Conservation (phyloP, 2,113 vertebrate genomes). For the Eulacestoma nigropectus region DNA sequence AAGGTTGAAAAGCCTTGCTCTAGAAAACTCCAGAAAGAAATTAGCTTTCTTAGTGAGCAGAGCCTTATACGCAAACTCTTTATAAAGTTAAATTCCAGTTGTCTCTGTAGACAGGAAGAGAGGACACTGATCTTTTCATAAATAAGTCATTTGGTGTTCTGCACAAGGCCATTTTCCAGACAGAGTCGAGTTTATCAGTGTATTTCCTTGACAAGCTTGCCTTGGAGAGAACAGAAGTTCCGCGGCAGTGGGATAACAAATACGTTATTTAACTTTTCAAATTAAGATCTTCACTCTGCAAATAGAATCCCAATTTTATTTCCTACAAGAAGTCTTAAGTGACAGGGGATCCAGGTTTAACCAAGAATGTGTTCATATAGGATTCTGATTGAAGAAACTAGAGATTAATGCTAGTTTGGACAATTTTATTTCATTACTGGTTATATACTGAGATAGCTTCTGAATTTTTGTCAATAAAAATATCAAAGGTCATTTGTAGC, state of each 20-base stretch:
- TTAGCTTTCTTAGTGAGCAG: not conserved
- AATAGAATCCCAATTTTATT: not conserved
- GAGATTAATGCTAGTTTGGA: not conserved
- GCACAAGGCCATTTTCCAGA: not conserved
- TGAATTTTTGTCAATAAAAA: slow-evolving; percentile 26
- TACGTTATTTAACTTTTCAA: not conserved
- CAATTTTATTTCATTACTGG: not conserved
- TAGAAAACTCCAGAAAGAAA: not conserved
- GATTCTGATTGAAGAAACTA: not conserved
- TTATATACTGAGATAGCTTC: not conserved
- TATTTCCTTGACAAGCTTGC: not conserved
- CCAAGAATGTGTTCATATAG: not conserved
- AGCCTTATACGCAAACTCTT: not conserved
- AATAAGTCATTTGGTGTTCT: not conserved
- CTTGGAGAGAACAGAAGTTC: not conserved
- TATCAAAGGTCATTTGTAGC: slow-evolving; percentile 29
- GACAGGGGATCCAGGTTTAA: not conserved
- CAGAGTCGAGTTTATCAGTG: not conserved
- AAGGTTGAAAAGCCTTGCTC: not conserved
- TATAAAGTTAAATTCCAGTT: not conserved
- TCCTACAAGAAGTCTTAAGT: not conserved
- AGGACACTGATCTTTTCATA: not conserved
- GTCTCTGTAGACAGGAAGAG: not conserved
- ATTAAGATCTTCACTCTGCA: not conserved
- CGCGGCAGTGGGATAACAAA: not conserved